Evolutionary conservation across 2,113 vertebrate genomes (phyloP), one percentile per base, ranked within the genome.

Genomic region (Anguilla rostrata): DNA sequence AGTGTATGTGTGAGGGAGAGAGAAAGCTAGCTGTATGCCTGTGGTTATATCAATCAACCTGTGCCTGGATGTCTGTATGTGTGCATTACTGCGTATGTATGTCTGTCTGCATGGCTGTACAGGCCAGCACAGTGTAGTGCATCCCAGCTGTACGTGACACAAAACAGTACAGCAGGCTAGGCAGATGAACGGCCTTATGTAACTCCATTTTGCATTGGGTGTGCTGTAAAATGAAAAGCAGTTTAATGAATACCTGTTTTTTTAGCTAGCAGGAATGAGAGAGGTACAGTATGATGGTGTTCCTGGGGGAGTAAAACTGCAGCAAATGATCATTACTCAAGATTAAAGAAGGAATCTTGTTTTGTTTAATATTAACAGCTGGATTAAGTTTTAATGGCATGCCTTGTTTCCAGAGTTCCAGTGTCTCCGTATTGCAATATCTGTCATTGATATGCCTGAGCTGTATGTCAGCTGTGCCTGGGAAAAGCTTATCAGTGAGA

Each of bases 1-100:
- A 39, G 60, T 20, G 82, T 60, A 94, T 90, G 93, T 2, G 63
- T 0, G 1, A 20, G 20, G 26, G 22, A n/a, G 6, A 71, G 5
- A n/a, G 20, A 71, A 7, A 22, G 63, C 12, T 0, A 71, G 63
- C 34, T 34, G 34, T 46, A 2, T 46, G 8, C 8, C 43, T 46
- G 43, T 46, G 43, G 43, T 46, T 46, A 46, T 46, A 8, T 46
- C 8, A 46, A 46, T 46, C 43, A 8, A 46, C 43, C 43, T 46
- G 43, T 46, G 34, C 34, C 20, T n/a, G 26, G 26, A 71, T 22
- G 63, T 60, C 57, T 60, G 57, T 60, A 20, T 3, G 57, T 26
- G 22, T 66, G 60, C 60, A 66, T 66, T 66, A 26, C 60, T 7
- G 60, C 26, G 18, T 53, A 53, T 14, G 49, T 53, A 11, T 53